Conservation (phyloP, 1,140 invertebrate genomes). For the Drepana arcuata region DNA sequence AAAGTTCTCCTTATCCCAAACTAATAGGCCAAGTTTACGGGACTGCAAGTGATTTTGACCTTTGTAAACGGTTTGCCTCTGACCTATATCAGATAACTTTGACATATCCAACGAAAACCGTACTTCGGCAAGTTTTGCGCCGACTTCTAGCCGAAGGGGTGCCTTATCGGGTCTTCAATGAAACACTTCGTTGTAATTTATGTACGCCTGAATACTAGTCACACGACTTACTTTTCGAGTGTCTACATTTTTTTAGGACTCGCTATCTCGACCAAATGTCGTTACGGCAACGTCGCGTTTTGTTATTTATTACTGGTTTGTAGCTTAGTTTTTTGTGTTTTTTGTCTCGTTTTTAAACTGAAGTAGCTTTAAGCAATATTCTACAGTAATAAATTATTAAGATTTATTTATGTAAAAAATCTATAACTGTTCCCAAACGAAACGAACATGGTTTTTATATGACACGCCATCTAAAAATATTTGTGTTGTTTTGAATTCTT, state of each 20-base stretch:
- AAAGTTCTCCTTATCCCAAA: slow-evolving; percentile 22
- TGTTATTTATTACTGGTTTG: too few relatives aligned
- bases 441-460: too few relatives aligned
- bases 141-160: slow-evolving; percentile 29
- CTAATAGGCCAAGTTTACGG: slow-evolving; percentile 28
- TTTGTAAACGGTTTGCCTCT: slow-evolving; percentile 30
- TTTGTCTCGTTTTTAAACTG: too few relatives aligned
- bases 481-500: too few relatives aligned
- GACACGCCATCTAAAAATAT: too few relatives aligned
- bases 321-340: too few relatives aligned
- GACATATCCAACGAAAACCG: slow-evolving; percentile 35
- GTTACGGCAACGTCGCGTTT: too few relatives aligned
- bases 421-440: too few relatives aligned
- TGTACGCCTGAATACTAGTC: slow-evolving; percentile 14
- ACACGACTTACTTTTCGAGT: slow-evolving; percentile 7
- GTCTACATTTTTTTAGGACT: slow-evolving; percentile 15
- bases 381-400: too few relatives aligned
- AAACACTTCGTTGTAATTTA: slow-evolving; percentile 55
- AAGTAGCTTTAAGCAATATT: too few relatives aligned
- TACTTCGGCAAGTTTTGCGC: slow-evolving; percentile 34
- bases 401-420: too few relatives aligned
- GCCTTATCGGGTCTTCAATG: slow-evolving; percentile 44
- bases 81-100: slow-evolving; percentile 55
- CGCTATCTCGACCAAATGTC: slow-evolving; percentile 17
- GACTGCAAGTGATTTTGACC: slow-evolving; percentile 44